Percentiles rank a stretch among this genome's conserved stretches.
These are phyloP conservation scores for Fukomys damarensis DNA, from an alignment of 2,113 vertebrate genomes.

Conservation along the genomic window DNA sequence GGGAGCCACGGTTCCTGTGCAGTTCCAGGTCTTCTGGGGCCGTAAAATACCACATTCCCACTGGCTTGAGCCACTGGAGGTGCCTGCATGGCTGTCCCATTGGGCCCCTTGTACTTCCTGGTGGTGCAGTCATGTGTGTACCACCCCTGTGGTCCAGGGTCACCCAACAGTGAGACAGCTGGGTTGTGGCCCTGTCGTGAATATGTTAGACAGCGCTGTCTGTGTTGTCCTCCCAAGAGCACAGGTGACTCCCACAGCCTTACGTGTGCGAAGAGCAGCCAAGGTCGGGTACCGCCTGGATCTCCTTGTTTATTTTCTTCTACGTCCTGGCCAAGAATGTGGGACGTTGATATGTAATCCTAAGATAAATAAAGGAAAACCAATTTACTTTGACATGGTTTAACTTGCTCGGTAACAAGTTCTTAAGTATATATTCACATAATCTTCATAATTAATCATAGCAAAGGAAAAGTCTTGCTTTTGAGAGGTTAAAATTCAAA, in stretches of 20 bases:
- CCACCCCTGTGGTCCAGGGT: not conserved
- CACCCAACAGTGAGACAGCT: not conserved
- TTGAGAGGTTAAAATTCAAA: not conserved
- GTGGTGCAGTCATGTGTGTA: not conserved
- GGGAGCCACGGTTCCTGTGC: not conserved
- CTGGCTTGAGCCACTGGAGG: not conserved
- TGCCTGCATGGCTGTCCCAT: too few species aligned
- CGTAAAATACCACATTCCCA: not conserved
- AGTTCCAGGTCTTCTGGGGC: not conserved
- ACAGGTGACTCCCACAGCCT: not conserved
- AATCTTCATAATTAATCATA: not conserved
- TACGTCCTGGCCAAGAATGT: not conserved
- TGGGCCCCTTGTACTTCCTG: not conserved
- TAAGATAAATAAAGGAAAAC: slow-evolving; percentile 25
- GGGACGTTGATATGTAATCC: not conserved
- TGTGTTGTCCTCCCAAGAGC: not conserved
- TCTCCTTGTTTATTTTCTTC: not conserved
- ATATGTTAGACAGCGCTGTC: not conserved
- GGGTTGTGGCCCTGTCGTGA: not conserved
- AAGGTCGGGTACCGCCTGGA: not conserved
- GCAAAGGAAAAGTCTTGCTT: not conserved
- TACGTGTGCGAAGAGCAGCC: not conserved
- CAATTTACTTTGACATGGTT: slow-evolving; percentile 23
- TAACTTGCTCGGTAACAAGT: slow-evolving; percentile 46
- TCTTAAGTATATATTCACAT: slow-evolving; percentile 36